A percentile compares a stretch with the other conserved stretches of the same genome.
Conservation (phyloP, 2,113 vertebrate genomes). For the Anser brachyrhynchus region DNA sequence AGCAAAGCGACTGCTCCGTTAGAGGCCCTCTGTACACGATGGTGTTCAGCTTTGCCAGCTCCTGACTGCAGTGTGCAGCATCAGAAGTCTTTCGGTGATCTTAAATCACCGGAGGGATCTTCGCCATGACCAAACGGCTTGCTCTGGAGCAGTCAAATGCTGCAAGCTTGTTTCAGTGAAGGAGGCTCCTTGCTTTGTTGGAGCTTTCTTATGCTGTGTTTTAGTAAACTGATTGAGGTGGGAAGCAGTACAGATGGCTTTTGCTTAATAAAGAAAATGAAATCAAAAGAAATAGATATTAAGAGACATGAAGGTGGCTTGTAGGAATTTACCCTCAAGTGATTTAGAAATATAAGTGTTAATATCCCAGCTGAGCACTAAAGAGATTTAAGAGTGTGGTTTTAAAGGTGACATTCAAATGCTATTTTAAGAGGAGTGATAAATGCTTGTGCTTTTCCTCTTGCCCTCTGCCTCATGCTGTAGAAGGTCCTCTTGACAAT, state of each 20-base stretch:
- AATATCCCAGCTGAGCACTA: slow-evolving; percentile 31
- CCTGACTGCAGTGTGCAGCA: background rate
- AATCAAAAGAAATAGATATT: background rate
- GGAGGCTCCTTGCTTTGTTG: background rate
- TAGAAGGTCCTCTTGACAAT: slow-evolving; percentile 62
- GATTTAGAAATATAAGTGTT: slow-evolving; percentile 65
- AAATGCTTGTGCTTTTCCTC: slow-evolving; percentile 62
- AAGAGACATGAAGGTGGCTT: background rate
- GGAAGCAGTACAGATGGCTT: slow-evolving; percentile 2
- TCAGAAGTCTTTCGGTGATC: background rate
- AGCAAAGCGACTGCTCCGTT: background rate
- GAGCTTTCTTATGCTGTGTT: background rate
- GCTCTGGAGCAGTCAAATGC: background rate
- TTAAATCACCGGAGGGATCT: background rate
- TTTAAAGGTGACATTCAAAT: slow-evolving; percentile 74
- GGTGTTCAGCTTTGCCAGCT: background rate
- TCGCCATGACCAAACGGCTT: fast-evolving
- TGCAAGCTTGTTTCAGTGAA: background rate
- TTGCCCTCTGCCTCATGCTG: slow-evolving; percentile 49
- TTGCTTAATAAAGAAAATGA: background rate
- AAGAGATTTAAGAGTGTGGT: slow-evolving; percentile 64
- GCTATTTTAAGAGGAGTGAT: slow-evolving; percentile 74
- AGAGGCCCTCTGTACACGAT: background rate
- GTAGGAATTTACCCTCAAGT: slow-evolving; percentile 49
- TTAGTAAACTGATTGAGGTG: background rate